Evolutionary conservation across 2,888 invertebrate species (phyloP), one percentile per base, ranked within the genome.

Genomic region (Abrostola triplasia): DNA sequence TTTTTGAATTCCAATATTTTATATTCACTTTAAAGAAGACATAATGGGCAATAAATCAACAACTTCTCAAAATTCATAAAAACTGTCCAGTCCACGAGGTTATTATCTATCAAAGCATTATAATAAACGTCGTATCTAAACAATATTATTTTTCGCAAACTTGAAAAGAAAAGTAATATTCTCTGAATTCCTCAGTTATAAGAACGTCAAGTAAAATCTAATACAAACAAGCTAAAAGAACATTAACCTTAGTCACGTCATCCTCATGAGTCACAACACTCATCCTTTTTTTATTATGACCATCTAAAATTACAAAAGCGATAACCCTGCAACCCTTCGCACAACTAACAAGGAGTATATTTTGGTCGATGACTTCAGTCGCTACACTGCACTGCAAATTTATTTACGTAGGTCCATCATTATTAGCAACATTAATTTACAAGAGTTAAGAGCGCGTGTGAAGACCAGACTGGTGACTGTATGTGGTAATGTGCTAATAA

Each of bases 351-450:
- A 81, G 69, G 67, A 67, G 49, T 58, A 41, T 75, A 75, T 75
- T 75, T 69, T 41, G 56, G 69, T 66, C 89, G 90, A 88, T 93
- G 93, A 93, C 90, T 90, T 92, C 93, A 93, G 84, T 24, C 24
- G 24, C 24, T 24, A 81, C 73, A 68, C 55, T 75, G 73, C 76
- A 81, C 79, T 70, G 81, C 81, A 77, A 82, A 81, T 81, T 82
- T 87, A 87, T 90, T 89, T 86, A 86, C 69, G 13, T 66, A 83
- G 85, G 76, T 80, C 81, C 79, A 69, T 76, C 77, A 81, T 84
- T 84, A 83, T 88, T 84, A 72, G 69, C 67, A 55, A 67, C 68
- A 73, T 76, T 77, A 73, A 76, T 74, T 76, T 73, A 67, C 53
- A 62, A 66, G 70, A 74, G 60, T 69, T 67, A 66, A 63, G 59